A percentile compares a stretch with the other conserved stretches of the same genome.
Evolutionary conservation across 2,113 vertebrate genomes (phyloP).

Genomic region (Vulpes ferrilata): DNA sequence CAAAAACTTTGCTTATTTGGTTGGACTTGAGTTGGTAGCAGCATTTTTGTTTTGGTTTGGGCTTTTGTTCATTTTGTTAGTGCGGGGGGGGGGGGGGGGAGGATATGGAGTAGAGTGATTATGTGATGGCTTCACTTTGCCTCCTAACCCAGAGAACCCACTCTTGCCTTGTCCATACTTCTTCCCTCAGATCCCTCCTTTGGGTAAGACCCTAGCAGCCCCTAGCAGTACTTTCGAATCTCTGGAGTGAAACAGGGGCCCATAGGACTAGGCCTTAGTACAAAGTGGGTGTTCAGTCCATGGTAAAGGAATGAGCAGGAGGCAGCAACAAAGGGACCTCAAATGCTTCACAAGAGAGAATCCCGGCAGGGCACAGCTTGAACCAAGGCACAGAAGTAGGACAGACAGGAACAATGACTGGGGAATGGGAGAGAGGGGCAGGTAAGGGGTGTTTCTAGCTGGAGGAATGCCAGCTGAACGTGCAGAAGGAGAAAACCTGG

Average conservation of each 20-base stretch:
- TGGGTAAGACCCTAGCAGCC: neutral
- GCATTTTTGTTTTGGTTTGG: conserved; percentile 1
- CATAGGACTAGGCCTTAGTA: neutral
- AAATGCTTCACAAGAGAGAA: neutral
- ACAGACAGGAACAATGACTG: neutral
- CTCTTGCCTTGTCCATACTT: neutral
- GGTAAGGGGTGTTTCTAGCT: neutral
- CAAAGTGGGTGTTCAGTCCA: neutral
- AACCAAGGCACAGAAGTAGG: neutral
- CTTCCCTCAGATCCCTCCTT: neutral
- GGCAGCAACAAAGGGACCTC: neutral
- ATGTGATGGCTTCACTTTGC: neutral
- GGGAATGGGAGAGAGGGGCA: rapidly evolving
- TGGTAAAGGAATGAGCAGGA: neutral
- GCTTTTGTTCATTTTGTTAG: conserved; percentile 27
- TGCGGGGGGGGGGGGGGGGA: too few relatives aligned
- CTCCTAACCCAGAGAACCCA: neutral
- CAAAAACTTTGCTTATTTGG: conserved; percentile 40
- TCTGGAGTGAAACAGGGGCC: neutral
- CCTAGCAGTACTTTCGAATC: neutral
- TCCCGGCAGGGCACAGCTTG: neutral
- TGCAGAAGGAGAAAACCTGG: neutral
- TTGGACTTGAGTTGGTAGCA: neutral
- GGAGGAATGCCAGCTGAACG: neutral
- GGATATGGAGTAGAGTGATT: neutral